Base-by-base conservation (phyloP, 1,140 invertebrate species). In the Procambarus virginalis region DNA sequence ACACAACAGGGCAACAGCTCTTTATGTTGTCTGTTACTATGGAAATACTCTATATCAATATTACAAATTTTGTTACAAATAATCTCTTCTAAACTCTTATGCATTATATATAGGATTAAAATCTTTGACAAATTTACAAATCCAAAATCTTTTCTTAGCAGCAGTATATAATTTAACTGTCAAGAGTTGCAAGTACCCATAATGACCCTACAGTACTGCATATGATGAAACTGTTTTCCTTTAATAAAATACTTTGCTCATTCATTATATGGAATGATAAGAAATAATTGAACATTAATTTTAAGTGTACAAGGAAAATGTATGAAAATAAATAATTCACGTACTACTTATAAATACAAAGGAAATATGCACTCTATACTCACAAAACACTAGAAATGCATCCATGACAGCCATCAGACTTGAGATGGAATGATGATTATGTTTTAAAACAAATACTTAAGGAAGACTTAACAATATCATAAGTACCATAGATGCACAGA, bases 391-490 rank as follows among this genome's bases (percentile, higher is more conserved):
- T 73, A 22, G 6, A 73, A 73, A 34, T 73, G 68, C 22, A 73
- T 73, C 68, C 34, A 73, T 73, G 68, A 22, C 68, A 34, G 68
- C 68, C 22, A 34, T 73, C 68, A 22, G 5, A 45, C 68, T 73
- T 73, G n/a, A 73, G n/a, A 73, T 73, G 68, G 68, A 73, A 73
- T 73, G 68, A 34, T 34, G 34, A 73, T 73, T 73, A 73, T 73
- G 22, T n/a, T 20, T 34, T 34, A 73, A 73, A 34, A 73, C 22
- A 34, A 34, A 73, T 8, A 73, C 68, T 20, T 73, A 34, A 73
- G 68, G 68, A 73, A 73, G 68, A 34, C 22, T 73, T 9, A 73
- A 34, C 68, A 68, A 68, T 55, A 64, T 64, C 22, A 2, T 73
- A 73, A 73, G 22, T 73, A 73, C 68, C 22, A 73, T 73, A 73